Conservation (phyloP, 2,113 vertebrate species). For the Lophius piscatorius region DNA sequence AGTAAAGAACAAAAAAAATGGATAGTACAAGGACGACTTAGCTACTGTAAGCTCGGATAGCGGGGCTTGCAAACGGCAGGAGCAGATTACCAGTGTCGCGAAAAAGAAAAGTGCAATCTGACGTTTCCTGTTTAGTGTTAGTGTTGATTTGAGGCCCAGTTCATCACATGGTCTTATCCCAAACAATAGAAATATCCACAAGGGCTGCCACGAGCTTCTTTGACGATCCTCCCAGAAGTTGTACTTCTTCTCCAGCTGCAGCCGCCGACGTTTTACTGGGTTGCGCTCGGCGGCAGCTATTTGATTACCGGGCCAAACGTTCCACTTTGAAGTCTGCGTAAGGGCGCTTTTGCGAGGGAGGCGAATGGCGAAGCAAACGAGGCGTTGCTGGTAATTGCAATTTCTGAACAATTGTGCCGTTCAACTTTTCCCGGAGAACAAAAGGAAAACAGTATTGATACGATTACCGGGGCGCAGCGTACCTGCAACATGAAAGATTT, state of each 20-base stretch:
- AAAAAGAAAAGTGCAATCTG: slow-evolving; percentile 66
- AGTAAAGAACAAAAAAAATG: slow-evolving; percentile 64
- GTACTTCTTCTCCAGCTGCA: slow-evolving; percentile 34
- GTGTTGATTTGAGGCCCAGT: slow-evolving; percentile 65
- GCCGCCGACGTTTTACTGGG: slow-evolving; percentile 40
- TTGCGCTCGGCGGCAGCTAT: slow-evolving; percentile 60
- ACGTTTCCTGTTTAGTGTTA: slow-evolving; percentile 64
- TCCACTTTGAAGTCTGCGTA: slow-evolving; percentile 70
- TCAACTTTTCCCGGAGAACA: slow-evolving; percentile 75
- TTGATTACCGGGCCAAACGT: slow-evolving; percentile 55
- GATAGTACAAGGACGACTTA: slow-evolving; percentile 75
- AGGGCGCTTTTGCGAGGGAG: slow-evolving; percentile 59
- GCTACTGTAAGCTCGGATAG: slow-evolving; percentile 71
- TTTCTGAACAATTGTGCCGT: slow-evolving; percentile 70
- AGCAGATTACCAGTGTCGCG: slow-evolving; percentile 72
- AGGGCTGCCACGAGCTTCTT: slow-evolving; percentile 53
- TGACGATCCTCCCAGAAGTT: slow-evolving; percentile 73
- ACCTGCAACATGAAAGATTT: slow-evolving; percentile 79
- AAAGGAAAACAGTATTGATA: slow-evolving; percentile 79
- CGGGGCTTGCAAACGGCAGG: slow-evolving; percentile 58
- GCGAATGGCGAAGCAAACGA: slow-evolving; percentile 64
- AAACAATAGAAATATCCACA: slow-evolving; percentile 68
- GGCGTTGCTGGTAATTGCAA: slow-evolving; percentile 74
- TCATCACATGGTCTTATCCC: slow-evolving; percentile 50
- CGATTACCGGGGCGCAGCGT: slow-evolving; percentile 76